Evolutionary conservation across 2,888 invertebrate genomes (phyloP), one percentile per base, ranked within the genome.

Genomic region (Yponomeuta plumbellus): DNA sequence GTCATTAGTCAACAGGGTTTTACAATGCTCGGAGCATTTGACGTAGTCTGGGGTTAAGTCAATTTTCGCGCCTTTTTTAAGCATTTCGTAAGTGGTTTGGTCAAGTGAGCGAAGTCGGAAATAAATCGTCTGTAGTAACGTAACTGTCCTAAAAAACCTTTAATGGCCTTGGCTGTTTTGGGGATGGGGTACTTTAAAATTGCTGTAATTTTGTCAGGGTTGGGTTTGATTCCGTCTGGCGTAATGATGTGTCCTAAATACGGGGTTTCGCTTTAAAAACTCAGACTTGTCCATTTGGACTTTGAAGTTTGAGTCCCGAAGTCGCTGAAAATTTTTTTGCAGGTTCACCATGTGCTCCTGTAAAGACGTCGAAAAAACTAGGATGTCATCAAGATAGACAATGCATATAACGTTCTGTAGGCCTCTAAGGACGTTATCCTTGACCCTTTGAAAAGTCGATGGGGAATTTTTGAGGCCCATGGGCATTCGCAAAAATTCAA

Each of bases 361-460:
- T 0, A 75, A 66, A 0, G 72, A 71, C 1, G 71, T 72, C 17
- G 70, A 71, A 34, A 71, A 75, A 1, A 78, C 71, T 10, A 80
- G 69, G 0, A 79, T 75, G 59, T 80, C 79, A 61, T 79, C 78
- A 0, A 78, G 34, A 62, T 79, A 79, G 0, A 74, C 74, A 0
- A 75, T 44, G 52, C 74, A 73, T n/a, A n/a, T n/a, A n/a, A n/a
- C n/a, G 13, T 71, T 69, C 57, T 71, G 69, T 11, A 80, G 66
- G 5, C 71, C 73, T 66, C 66, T 67, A 3, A 80, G 68, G 0
- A 78, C 70, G n/a, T 73, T 72, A 61, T 79, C 74, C 73, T 78
- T 73, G 0, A 75, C 70, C 22, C 75, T 34, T 63, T 77, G 76
- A 69, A 77, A 78, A 0, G 73, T 73, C 0, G 73, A 69, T 11